Evolutionary conservation across 2,888 invertebrate species (phyloP).

Genomic region (Rhingia rostrata): DNA sequence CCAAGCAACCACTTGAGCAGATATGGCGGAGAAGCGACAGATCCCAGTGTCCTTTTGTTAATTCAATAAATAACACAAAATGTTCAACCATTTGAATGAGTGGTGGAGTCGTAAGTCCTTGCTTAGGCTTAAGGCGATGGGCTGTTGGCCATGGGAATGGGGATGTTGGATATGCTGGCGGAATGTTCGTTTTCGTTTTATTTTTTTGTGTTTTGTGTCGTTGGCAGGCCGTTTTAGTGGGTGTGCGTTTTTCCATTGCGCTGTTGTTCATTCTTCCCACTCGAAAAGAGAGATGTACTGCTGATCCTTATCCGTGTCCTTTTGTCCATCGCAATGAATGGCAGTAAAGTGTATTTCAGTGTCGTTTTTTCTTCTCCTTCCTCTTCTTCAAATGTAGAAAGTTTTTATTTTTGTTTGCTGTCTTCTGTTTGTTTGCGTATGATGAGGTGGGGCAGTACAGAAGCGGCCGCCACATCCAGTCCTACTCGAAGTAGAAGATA

Average conservation of each 20-base stretch:
- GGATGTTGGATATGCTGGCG: conserved; percentile 10
- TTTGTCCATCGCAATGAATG: conserved; percentile 68
- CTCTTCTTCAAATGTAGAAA: background rate
- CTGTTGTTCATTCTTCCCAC: conserved; percentile 6
- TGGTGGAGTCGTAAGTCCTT: conserved; percentile 33
- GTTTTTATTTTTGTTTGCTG: conserved; percentile 36
- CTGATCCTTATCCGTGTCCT: conserved; percentile 67
- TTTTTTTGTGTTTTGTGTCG: conserved; percentile 34
- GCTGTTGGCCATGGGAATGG: too few relatives aligned
- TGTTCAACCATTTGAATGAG: conserved; percentile 56
- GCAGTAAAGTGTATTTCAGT: conserved; percentile 56
- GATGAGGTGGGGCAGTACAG: conserved; percentile 14
- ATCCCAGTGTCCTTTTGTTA: conserved; percentile 53
- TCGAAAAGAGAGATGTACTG: conserved; percentile 59
- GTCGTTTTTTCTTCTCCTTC: background rate
- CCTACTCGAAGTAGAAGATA: background rate
- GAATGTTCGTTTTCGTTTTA: conserved; percentile 42
- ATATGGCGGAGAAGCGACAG: conserved; percentile 14
- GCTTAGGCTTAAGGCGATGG: conserved; percentile 8
- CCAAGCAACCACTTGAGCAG: conserved; percentile 33
- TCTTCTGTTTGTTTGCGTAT: background rate
- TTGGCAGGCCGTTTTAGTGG: conserved; percentile 47
- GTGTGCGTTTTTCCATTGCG: conserved; percentile 16
- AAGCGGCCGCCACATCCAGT: conserved; percentile 33
- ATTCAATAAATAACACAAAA: conserved; percentile 69